Base-by-base conservation (phyloP, 1,140 invertebrate genomes). In the Thrips palmi region DNA sequence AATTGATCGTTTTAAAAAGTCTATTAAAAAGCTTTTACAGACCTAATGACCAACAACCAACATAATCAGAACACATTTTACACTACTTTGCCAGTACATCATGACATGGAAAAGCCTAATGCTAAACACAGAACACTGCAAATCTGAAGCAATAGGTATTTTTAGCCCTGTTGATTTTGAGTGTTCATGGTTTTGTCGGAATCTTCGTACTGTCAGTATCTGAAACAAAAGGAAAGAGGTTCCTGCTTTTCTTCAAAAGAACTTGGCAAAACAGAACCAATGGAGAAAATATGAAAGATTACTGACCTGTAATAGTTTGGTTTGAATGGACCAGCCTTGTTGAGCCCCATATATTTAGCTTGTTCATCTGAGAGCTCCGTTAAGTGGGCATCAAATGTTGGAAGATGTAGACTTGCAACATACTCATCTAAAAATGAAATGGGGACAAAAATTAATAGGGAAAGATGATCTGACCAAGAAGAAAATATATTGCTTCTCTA, bases 291-390 rank as follows among this genome's bases (percentile, higher is more conserved):
- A 6, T 10, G 17, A 5, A 23, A 37, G 17, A 39, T 39, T 14
- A 32, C 12, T 32, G 61, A 97, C 73, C 92, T 77, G 59, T 97
- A 97, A 60, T 96, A 94, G 58, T 94, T 96, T 47, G 92, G 91
- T 62, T 97, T 97, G 60, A 97, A 97, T 42, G 91, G 91, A 35
- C 93, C 92, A 41, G 87, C 82, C 67, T 96, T 97, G 55, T 88
- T 92, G 14, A 97, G 73, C 40, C 92, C 93, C 67, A 96, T 77
- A 55, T 97, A 97, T 59, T 93, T 94, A 37, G 89, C 89, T 62
- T 97, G 93, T 51, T 97, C 93, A 55, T 97, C 92, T 7, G 76
- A 77, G 29, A 97, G 64, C 61, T 97, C 91, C 1, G 92, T 97
- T 41, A 97, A 64, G 56, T 96, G 89, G 27, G 91, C 92, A 66